Base-by-base conservation (phyloP, 2,888 invertebrate species). In the Drosophila antonietae region DNA sequence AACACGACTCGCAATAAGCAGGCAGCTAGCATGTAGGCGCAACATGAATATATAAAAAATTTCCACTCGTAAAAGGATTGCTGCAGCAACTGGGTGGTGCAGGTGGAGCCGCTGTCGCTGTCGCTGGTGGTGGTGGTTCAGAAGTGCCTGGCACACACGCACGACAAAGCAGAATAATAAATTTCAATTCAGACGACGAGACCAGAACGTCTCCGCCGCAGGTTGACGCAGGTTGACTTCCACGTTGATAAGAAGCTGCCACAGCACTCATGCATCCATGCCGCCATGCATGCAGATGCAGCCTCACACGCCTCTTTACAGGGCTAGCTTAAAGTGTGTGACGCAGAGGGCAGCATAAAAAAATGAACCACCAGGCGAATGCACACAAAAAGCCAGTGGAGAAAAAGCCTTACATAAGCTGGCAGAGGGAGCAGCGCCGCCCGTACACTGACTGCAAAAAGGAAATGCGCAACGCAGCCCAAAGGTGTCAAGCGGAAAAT, bases 141-240 rank as follows among this genome's bases (percentile, higher is more conserved):
- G 77, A 87, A 86, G 83, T 83, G 83, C 86, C 75, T 73, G 66
- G 61, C 78, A 80, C 58, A 73, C 46, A 89, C 76, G 86, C 88
- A 89, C 89, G 86, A 85, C 86, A 86, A 86, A 86, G 89, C 86
- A 85, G 90, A 89, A 86, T 86, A 86, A 86, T 86, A 89, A 86
- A 86, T 86, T 86, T 88, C 86, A 88, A 89, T 89, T 89, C 86
- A 89, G 70, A 68, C 59, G 79, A 76, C 74, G 81, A 73, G 72
- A 52, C 18, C 20, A 81, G 79, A 79, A 69, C 84, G 79, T 86
- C 75, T 85, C 74, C 77, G 77, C 51, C 67, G 55, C 73, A 66
- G 55, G 68, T 71, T 61, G 67, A 73, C 65, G 78, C n/a, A n/a
- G n/a, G n/a, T 68, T 72, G 61, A 78, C 80, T 63, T 64, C 59